Evolutionary conservation across 2,888 invertebrate species (phyloP).

Genomic region (Blera fallax): DNA sequence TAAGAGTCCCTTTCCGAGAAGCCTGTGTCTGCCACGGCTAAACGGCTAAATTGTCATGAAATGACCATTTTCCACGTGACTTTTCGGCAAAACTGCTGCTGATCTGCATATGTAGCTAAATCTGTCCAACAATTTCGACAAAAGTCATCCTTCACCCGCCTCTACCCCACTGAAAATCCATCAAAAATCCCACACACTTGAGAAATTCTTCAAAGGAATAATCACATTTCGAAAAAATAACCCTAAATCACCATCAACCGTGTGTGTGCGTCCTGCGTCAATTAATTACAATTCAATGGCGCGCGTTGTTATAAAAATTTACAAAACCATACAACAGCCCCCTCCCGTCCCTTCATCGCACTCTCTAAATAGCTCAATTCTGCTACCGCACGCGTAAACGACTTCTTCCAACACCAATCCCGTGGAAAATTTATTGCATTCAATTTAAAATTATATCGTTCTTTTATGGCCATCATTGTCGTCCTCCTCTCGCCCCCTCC

Average conservation of each 20-base stretch:
- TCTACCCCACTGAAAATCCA: not conserved
- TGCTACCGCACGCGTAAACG: slow-evolving; percentile 44
- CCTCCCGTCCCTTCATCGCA: too few relatives aligned
- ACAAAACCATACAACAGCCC: slow-evolving; percentile 26
- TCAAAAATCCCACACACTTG: slow-evolving; percentile 6
- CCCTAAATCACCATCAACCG: slow-evolving; percentile 47
- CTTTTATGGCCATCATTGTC: slow-evolving; percentile 52
- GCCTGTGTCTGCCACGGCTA: too few relatives aligned
- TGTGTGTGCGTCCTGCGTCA: not conserved
- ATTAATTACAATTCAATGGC: slow-evolving; percentile 60
- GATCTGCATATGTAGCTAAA: too few relatives aligned
- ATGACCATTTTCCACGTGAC: too few relatives aligned
- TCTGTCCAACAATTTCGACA: too few relatives aligned
- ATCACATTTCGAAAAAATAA: slow-evolving; percentile 33
- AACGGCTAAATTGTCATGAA: too few relatives aligned
- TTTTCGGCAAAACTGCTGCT: too few relatives aligned
- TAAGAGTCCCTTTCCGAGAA: too few relatives aligned
- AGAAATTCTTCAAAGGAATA: slow-evolving; percentile 23
- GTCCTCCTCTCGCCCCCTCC: not conserved
- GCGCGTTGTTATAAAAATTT: slow-evolving; percentile 14
- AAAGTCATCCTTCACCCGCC: not conserved
- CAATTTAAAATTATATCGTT: slow-evolving; percentile 71
- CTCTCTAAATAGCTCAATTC: slow-evolving; percentile 63
- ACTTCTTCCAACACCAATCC: slow-evolving; percentile 45
- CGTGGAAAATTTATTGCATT: slow-evolving; percentile 63